Evolutionary conservation across 1,140 invertebrate species (phyloP).

Genomic region (Apis mellifera): DNA sequence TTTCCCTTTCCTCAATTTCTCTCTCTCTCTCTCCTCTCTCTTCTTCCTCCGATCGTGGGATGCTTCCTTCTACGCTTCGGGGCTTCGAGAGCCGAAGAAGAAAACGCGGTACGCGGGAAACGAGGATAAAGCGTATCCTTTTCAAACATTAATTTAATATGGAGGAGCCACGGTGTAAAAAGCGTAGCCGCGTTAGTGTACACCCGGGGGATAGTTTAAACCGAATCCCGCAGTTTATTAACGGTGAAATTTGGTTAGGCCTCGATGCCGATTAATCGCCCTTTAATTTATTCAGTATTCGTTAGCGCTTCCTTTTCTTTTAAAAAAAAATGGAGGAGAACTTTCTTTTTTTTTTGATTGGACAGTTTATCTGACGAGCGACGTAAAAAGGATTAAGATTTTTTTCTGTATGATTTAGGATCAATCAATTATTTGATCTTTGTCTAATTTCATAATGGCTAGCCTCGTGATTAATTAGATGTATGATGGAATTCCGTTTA

Average conservation of each 20-base stretch:
- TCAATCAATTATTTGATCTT: too few relatives aligned
- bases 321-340: too few relatives aligned
- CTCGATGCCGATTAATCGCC: neutral
- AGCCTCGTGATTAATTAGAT: too few relatives aligned
- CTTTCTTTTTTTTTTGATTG: too few relatives aligned
- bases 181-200: too few relatives aligned
- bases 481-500: too few relatives aligned
- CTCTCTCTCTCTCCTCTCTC: neutral
- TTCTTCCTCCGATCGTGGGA: neutral
- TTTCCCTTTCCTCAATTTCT: neutral
- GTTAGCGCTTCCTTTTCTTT: too few relatives aligned
- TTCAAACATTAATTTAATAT: constrained; percentile 52
- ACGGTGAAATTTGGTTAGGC: neutral
- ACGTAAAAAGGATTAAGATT: too few relatives aligned
- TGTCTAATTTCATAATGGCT: too few relatives aligned
- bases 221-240: constrained; percentile 21
- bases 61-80: neutral
- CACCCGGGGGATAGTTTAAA: neutral
- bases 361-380: too few relatives aligned
- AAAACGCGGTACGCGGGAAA: constrained; percentile 21
- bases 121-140: constrained; percentile 45
- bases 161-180: neutral
- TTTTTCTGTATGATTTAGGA: too few relatives aligned
- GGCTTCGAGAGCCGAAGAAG: constrained; percentile 27
- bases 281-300: too few relatives aligned